Conservation (phyloP, 2,113 vertebrate species). For the Ophthalmolycus amberensis region DNA sequence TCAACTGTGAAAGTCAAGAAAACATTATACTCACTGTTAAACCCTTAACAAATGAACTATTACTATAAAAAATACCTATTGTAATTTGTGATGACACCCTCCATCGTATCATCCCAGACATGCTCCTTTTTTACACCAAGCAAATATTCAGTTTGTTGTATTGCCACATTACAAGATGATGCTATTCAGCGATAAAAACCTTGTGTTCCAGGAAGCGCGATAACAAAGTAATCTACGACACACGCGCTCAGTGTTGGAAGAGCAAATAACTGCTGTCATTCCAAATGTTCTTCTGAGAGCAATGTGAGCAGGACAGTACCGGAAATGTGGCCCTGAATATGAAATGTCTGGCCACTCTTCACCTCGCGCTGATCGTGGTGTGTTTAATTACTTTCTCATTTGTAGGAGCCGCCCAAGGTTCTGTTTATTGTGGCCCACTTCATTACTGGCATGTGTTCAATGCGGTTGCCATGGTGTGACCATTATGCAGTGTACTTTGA, state of each 20-base stretch:
- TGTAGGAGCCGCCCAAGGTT: constrained; percentile 70
- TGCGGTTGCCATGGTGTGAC: constrained; percentile 75
- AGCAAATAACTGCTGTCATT: constrained; percentile 32
- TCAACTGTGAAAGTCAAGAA: background rate
- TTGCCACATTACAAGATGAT: background rate
- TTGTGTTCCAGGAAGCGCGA: constrained; percentile 18
- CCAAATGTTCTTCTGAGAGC: constrained; percentile 39
- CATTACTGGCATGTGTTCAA: constrained; percentile 71
- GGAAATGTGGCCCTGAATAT: constrained; percentile 66
- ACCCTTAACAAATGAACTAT: background rate
- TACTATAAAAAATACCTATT: background rate
- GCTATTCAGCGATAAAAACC: constrained; percentile 12
- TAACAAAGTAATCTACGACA: constrained; percentile 19
- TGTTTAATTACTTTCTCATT: constrained; percentile 80
- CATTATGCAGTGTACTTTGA: constrained; percentile 70
- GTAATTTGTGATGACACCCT: constrained; percentile 38
- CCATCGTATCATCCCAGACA: constrained; percentile 19
- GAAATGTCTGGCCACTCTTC: constrained; percentile 49
- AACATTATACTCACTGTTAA: background rate
- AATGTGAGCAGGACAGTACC: constrained; percentile 17
- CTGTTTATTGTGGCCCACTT: constrained; percentile 76
- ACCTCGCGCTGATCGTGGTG: constrained; percentile 36
- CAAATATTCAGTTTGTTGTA: background rate
- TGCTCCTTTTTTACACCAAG: constrained; percentile 13
- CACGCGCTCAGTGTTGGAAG: constrained; percentile 16